Conservation (phyloP, 2,888 invertebrate species). For the Strigamia maritima region DNA sequence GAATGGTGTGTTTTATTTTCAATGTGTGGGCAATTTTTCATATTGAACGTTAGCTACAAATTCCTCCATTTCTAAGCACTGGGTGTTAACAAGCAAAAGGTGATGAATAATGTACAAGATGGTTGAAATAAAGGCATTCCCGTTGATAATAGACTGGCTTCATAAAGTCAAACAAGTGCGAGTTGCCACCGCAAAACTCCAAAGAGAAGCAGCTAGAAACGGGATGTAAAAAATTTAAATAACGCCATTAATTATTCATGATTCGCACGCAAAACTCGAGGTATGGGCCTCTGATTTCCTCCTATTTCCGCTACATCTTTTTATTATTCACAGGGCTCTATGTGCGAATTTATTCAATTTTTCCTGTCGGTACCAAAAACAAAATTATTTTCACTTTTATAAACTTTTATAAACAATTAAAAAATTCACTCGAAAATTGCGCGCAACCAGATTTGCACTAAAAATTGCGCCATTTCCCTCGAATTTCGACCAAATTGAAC, state of each 20-base stretch:
- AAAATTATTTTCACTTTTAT: no score
- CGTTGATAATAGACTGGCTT: conserved; percentile 2
- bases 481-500: no score
- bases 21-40: conserved; percentile 15
- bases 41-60: not conserved
- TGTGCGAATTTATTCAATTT: not conserved
- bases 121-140: not conserved
- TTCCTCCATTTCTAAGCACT: conserved; percentile 5
- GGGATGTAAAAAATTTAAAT: conserved; percentile 10
- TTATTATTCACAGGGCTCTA: not conserved
- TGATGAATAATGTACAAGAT: conserved; percentile 15
- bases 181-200: not conserved
- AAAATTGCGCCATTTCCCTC: no score
- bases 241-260: conserved; percentile 7
- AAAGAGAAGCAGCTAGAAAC: not conserved
- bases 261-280: not conserved
- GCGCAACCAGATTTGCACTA: no score
- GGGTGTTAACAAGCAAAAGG: conserved; percentile 10
- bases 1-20: conserved; percentile 5
- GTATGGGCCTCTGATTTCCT: not conserved
- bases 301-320: not conserved
- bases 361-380: not conserved
- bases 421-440: no score
- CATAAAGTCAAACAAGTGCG: conserved; percentile 5
- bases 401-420: no score